Evolutionary conservation across 92 coral and sea anemone species (phyloP).

Genomic region (Blastomussa wellsi): DNA sequence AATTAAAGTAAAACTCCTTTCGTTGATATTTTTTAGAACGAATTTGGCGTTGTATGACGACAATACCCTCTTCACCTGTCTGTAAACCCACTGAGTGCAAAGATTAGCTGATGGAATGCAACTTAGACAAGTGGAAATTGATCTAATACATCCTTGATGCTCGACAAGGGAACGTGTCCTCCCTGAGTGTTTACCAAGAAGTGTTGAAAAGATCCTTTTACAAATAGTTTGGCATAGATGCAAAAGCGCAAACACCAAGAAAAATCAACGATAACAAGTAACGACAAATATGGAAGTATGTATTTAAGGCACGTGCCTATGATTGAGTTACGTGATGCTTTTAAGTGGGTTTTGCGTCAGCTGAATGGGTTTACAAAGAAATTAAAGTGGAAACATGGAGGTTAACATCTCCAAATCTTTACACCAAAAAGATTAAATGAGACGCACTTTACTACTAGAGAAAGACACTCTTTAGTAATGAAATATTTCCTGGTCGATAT

Average conservation of each 20-base stretch:
- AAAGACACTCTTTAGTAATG: not conserved
- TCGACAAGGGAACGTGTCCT: not conserved
- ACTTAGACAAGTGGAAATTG: not conserved
- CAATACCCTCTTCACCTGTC: not conserved
- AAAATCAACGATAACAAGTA: not conserved
- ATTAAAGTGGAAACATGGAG: not conserved
- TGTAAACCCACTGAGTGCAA: not conserved
- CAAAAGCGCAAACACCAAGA: not conserved
- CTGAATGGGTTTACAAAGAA: not conserved
- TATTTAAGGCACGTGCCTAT: not conserved
- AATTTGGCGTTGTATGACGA: not conserved
- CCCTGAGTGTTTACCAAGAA: not conserved
- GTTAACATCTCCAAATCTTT: not conserved
- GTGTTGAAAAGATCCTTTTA: conserved; percentile 5
- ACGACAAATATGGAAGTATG: conserved; percentile 1
- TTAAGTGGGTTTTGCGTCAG: not conserved
- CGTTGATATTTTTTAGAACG: not conserved
- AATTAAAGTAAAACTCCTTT: not conserved
- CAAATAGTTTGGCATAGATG: conserved; percentile 8
- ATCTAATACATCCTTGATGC: not conserved
- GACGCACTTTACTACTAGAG: too few relatives aligned
- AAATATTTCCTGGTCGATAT: not conserved
- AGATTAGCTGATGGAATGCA: not conserved
- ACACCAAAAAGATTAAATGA: not conserved
- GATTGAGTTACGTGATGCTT: not conserved